phyloP scores from a whole-genome alignment of 92 coral and sea anemone species.

The Paramuricea clavata region DNA sequence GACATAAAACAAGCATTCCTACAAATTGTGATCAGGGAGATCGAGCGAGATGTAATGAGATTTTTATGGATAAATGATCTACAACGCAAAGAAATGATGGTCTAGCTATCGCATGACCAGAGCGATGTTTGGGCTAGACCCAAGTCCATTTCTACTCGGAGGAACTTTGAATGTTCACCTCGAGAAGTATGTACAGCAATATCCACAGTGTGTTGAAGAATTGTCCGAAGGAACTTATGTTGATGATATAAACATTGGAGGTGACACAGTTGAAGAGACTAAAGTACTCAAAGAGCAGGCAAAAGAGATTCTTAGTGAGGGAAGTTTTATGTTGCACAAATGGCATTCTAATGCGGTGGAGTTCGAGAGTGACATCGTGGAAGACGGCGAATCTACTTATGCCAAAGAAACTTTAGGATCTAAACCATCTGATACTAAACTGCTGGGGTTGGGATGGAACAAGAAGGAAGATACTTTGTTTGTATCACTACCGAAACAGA shows the following conservation, averaged over 20 bases:
- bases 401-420: too few relatives aligned
- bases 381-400: too few relatives aligned
- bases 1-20: too few relatives aligned
- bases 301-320: too few relatives aligned
- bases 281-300: too few relatives aligned
- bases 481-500: background rate
- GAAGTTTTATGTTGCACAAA: too few relatives aligned
- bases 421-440: constrained; percentile 24
- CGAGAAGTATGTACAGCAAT: constrained; percentile 1
- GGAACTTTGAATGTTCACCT: constrained; percentile 21
- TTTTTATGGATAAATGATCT: constrained; percentile 14
- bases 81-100: background rate
- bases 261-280: too few relatives aligned
- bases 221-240: background rate
- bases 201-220: background rate
- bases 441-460: constrained; percentile 27
- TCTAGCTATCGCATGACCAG: constrained; percentile 22
- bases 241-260: constrained; percentile 4
- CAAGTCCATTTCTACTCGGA: constrained; percentile 23
- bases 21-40: background rate
- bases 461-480: constrained; percentile 13
- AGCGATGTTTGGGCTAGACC: background rate
- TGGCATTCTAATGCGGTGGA: too few relatives aligned
- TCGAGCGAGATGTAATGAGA: background rate
- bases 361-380: too few relatives aligned